Percentiles rank a stretch among this genome's conserved stretches.
Evolutionary conservation across 2,888 invertebrate genomes (phyloP).

Genomic region (Mythimna pallens): DNA sequence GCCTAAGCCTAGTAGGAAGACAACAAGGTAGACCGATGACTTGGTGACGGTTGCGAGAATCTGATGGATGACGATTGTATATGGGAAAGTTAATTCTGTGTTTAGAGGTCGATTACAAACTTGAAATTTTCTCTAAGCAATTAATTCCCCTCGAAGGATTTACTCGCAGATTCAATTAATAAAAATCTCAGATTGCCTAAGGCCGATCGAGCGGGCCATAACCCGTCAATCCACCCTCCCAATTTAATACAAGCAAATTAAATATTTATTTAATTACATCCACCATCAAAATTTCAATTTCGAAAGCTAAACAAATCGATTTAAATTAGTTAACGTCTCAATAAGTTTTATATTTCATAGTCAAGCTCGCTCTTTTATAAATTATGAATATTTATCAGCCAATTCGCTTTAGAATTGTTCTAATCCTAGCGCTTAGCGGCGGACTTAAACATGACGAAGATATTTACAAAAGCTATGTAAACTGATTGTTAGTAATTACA

Average conservation of each 20-base stretch:
- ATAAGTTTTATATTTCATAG: conserved; percentile 54
- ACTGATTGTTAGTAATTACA: neutral
- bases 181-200: conserved; percentile 14
- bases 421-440: conserved; percentile 9
- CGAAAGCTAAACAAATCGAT: conserved; percentile 57
- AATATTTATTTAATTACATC: conserved; percentile 56
- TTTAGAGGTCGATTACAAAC: neutral
- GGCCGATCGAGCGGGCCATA: neutral
- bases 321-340: conserved; percentile 58
- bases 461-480: neutral
- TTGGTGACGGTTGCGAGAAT: no score
- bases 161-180: conserved; percentile 10
- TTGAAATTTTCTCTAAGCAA: neutral
- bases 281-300: conserved; percentile 56
- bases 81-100: neutral
- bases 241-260: conserved; percentile 49
- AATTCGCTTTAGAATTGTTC: conserved; percentile 38
- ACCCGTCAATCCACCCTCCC: conserved; percentile 26
- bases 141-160: neutral
- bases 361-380: conserved; percentile 46
- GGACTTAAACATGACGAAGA: conserved; percentile 7
- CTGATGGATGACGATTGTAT: neutral
- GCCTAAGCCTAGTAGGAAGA: no score
- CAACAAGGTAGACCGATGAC: no score
- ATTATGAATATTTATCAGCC: conserved; percentile 59